A percentile compares a stretch with the other conserved stretches of the same genome.
phyloP scores from a whole-genome alignment of 2,113 vertebrate species.

The Pteruthius melanotis region DNA sequence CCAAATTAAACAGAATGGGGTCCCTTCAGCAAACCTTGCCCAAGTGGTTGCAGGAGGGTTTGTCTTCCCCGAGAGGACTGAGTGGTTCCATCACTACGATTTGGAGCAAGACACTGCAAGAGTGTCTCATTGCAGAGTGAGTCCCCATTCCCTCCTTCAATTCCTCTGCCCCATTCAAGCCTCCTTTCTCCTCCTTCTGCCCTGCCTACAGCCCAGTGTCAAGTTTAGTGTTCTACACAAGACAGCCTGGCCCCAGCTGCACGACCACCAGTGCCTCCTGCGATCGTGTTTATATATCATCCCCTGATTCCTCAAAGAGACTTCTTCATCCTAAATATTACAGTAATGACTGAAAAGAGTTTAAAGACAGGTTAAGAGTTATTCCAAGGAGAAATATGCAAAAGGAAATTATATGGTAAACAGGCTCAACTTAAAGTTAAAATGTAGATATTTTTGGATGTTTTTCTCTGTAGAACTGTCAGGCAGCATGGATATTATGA shows the following conservation, averaged over 20 bases:
- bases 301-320: not conserved
- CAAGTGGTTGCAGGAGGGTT: not conserved
- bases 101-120: not conserved
- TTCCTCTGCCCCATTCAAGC: accelerated
- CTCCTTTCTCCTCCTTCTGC: not conserved
- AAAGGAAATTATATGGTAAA: not conserved
- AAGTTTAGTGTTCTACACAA: not conserved
- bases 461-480: not conserved
- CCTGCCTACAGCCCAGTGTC: not conserved
- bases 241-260: not conserved
- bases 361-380: not conserved
- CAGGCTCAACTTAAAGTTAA: not conserved
- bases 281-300: not conserved
- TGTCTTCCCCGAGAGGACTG: not conserved
- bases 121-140: not conserved
- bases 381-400: not conserved
- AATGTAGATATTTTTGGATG: not conserved
- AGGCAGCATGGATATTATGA: not conserved
- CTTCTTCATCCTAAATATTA: not conserved
- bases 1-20: not conserved
- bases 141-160: not conserved
- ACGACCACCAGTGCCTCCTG: too few relatives aligned
- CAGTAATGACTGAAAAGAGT: not conserved
- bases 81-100: not conserved
- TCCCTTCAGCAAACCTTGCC: not conserved